A percentile compares a stretch with the other conserved stretches of the same genome.
These are phyloP conservation scores for Tanypteryx hageni DNA, from an alignment of 2,888 invertebrate genomes.

Conservation along the genomic window DNA sequence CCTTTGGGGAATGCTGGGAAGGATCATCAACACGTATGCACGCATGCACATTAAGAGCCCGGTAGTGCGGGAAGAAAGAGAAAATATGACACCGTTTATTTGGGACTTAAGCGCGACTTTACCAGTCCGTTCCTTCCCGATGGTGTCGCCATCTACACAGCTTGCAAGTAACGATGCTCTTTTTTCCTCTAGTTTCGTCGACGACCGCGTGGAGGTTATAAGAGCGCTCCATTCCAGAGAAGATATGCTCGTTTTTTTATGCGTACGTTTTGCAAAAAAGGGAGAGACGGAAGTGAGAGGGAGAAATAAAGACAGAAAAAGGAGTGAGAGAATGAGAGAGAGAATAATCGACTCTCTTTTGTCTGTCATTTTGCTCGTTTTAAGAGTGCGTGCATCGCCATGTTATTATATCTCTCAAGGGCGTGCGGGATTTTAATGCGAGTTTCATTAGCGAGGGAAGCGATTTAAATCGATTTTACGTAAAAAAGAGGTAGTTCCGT, in stretches of 20 bases:
- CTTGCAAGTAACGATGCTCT: neutral
- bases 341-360: constrained; percentile 45
- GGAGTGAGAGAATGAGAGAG: neutral
- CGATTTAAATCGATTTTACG: constrained; percentile 52
- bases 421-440: constrained; percentile 44
- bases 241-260: constrained; percentile 6
- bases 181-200: constrained; percentile 12
- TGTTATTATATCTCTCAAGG: constrained; percentile 30
- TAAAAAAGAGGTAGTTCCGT: neutral
- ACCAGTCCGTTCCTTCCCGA: neutral
- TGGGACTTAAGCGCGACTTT: neutral
- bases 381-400: constrained; percentile 30
- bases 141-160: constrained; percentile 26
- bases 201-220: constrained; percentile 34
- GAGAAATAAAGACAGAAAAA: neutral
- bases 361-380: neutral
- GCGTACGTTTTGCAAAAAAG: constrained; percentile 33
- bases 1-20: too few relatives aligned
- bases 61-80: too few relatives aligned
- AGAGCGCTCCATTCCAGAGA: constrained; percentile 15
- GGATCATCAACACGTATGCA: too few relatives aligned
- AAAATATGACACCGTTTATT: too few relatives aligned
- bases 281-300: neutral
- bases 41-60: too few relatives aligned
- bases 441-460: constrained; percentile 39